Percentiles rank a stretch among this genome's conserved stretches.
These are phyloP conservation scores for Diplogasteroides magnus DNA, from an alignment of 1,140 invertebrate species.

Conservation along the genomic window DNA sequence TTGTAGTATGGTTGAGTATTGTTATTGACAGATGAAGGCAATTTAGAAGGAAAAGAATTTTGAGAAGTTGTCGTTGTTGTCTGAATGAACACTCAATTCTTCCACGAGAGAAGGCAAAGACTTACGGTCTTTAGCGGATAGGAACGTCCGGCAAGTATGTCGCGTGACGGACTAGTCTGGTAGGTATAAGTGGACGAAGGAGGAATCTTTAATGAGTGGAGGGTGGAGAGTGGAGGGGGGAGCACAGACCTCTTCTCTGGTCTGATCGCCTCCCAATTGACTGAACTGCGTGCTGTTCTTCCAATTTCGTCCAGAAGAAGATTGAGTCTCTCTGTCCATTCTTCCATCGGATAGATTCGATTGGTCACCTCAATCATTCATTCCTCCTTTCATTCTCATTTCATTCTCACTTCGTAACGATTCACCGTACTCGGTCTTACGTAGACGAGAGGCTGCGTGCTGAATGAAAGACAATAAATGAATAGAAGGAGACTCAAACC, in stretches of 20 bases:
- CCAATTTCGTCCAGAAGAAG: conserved; percentile 37
- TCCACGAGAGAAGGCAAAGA: too few species aligned
- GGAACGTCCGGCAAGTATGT: conserved; percentile 33
- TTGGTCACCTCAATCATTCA: conserved; percentile 19
- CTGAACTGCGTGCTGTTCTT: conserved; percentile 32
- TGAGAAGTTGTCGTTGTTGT: too few species aligned
- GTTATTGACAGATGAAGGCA: background rate
- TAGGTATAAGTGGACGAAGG: conserved; percentile 32
- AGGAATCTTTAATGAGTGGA: conserved; percentile 22
- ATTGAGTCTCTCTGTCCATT: conserved; percentile 38
- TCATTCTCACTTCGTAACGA: conserved; percentile 24
- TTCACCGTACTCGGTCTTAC: conserved; percentile 38
- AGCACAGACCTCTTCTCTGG: conserved; percentile 32
- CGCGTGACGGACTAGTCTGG: conserved; percentile 27
- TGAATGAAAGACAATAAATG: too few species aligned
- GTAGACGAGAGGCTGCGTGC: conserved; percentile 38
- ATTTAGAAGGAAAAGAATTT: too few species aligned
- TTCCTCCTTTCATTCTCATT: background rate
- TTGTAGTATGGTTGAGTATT: too few species aligned
- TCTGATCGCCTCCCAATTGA: conserved; percentile 25
- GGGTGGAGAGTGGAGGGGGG: too few species aligned
- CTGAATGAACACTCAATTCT: too few species aligned
- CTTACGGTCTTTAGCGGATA: conserved; percentile 16
- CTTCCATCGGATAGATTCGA: conserved; percentile 38
- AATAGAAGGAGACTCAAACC: conserved; percentile 1